phyloP scores from a whole-genome alignment of 2,113 vertebrate species.

The Anarhynchus alexandrinus region DNA sequence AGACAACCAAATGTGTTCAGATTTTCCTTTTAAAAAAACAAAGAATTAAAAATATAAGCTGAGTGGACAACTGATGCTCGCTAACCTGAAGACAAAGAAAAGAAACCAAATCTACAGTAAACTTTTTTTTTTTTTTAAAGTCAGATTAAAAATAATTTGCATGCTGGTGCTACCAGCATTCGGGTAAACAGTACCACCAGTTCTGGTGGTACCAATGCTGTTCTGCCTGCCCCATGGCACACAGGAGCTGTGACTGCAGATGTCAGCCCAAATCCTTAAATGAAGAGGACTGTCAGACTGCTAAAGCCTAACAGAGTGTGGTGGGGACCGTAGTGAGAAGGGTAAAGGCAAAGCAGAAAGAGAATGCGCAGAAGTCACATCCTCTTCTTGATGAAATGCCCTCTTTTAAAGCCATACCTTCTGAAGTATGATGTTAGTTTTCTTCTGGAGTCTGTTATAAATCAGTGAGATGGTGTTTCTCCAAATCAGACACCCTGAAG shows the following conservation, averaged over 20 bases:
- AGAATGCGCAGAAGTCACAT: neutral
- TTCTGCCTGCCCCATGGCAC: neutral
- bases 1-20: neutral
- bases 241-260: neutral
- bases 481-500: neutral
- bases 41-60: neutral
- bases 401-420: neutral
- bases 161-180: neutral
- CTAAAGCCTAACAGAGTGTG: neutral
- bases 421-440: neutral
- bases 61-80: neutral
- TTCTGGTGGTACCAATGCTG: neutral
- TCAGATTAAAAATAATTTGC: neutral
- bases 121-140: neutral
- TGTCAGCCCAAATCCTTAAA: neutral
- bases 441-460: neutral
- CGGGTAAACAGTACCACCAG: neutral
- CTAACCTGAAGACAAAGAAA: neutral
- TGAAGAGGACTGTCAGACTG: neutral
- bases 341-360: neutral
- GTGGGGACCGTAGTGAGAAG: neutral
- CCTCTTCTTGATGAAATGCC: neutral
- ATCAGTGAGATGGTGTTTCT: neutral
- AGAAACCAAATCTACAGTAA: neutral
- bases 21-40: neutral